Conservation (phyloP, 2,888 invertebrate genomes). For the Ormyrus thymus region DNA sequence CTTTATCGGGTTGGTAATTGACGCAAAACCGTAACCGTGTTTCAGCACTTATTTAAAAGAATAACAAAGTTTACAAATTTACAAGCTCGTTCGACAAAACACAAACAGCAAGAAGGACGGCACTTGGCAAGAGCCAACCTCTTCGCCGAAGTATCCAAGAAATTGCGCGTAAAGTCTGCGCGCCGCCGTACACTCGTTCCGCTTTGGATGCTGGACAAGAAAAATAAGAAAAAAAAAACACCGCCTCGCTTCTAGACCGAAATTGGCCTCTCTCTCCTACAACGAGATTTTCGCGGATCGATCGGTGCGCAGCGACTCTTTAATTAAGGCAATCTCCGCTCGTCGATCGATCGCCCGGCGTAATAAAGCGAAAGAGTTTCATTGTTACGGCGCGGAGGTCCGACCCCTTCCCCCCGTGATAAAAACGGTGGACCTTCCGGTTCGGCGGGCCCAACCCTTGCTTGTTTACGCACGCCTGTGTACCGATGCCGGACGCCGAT, state of each 20-base stretch:
- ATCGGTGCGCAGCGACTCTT: background rate
- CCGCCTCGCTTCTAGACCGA: too few species aligned
- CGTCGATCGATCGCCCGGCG: background rate
- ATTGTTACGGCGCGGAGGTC: slow-evolving; percentile 3
- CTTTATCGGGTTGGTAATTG: too few species aligned
- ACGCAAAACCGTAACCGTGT: too few species aligned
- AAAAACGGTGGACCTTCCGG: slow-evolving; percentile 1
- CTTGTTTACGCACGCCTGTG: too few species aligned
- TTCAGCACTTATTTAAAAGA: too few species aligned
- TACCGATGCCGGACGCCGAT: too few species aligned
- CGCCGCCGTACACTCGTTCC: too few species aligned
- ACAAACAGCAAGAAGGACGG: too few species aligned
- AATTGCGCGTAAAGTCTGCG: too few species aligned
- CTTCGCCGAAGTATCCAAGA: background rate
- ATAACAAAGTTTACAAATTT: background rate
- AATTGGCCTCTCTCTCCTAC: too few species aligned
- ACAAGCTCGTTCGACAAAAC: background rate
- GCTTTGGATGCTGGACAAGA: background rate
- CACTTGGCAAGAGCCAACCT: background rate
- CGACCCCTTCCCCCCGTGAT: slow-evolving; percentile 1
- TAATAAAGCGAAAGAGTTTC: slow-evolving; percentile 23
- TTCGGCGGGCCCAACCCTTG: slow-evolving; percentile 18
- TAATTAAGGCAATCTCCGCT: slow-evolving; percentile 16
- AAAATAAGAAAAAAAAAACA: background rate
- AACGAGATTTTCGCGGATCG: too few species aligned